Conservation (phyloP, 37 sponge, comb jelly and placozoan species). For the Dysidea cf. avara region DNA sequence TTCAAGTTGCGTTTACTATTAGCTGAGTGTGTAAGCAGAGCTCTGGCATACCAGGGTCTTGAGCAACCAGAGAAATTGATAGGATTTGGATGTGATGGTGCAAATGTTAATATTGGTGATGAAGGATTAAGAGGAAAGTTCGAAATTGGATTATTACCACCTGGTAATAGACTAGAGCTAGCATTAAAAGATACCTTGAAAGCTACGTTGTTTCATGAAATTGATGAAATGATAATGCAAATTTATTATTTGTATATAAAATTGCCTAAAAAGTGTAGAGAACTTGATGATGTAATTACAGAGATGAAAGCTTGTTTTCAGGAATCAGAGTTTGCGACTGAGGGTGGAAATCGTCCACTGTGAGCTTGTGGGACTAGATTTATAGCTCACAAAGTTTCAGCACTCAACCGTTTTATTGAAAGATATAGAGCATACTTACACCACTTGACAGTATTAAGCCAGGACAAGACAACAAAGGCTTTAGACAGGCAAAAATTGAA, state of each 20-base stretch:
- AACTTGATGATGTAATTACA: too few relatives aligned
- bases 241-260: constrained; percentile 38
- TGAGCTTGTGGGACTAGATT: constrained; percentile 55
- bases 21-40: too few relatives aligned
- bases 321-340: constrained; percentile 31
- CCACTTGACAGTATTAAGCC: constrained; percentile 19
- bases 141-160: constrained; percentile 38
- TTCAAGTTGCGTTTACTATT: too few relatives aligned
- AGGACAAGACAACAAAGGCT: constrained; percentile 19
- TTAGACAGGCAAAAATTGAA: constrained; percentile 45
- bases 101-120: too few relatives aligned
- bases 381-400: too few relatives aligned
- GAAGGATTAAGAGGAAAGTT: too few relatives aligned
- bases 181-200: constrained; percentile 51
- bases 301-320: constrained; percentile 35
- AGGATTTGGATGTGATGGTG: too few relatives aligned
- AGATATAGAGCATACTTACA: constrained; percentile 29
- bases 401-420: too few relatives aligned
- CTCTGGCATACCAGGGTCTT: too few relatives aligned
- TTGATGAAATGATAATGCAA: constrained; percentile 43
- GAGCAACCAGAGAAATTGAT: constrained; percentile 22
- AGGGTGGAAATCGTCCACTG: constrained; percentile 20
- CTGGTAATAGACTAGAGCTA: constrained; percentile 41
- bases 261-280: too few relatives aligned
- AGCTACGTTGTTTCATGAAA: constrained; percentile 11